These are phyloP conservation scores for Noctua janthina DNA, from an alignment of 2,888 invertebrate species.

Conservation along the genomic window DNA sequence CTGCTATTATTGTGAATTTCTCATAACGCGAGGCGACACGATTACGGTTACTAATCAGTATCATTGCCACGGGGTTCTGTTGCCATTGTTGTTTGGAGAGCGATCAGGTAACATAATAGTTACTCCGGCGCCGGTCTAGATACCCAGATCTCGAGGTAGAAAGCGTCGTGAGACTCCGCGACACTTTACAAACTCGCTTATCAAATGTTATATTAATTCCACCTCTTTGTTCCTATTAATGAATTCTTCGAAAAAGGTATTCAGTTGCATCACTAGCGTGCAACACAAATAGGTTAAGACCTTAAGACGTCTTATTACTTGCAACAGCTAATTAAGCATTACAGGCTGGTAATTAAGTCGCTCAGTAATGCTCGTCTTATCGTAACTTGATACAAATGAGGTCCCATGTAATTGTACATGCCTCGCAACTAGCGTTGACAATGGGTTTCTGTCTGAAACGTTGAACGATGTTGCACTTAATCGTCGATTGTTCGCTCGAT, in stretches of 20 bases:
- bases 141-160: conserved; percentile 82
- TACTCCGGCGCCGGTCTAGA: conserved; percentile 80
- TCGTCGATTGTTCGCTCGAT: conserved; percentile 75
- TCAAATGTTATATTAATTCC: conserved; percentile 45
- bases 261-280: conserved; percentile 27
- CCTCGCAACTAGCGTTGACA: conserved; percentile 71
- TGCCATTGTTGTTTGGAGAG: conserved; percentile 76
- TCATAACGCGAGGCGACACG: conserved; percentile 53
- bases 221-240: conserved; percentile 1
- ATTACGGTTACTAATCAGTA: conserved; percentile 75
- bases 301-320: conserved; percentile 35
- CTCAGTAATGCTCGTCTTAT: conserved; percentile 60
- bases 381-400: conserved; percentile 59
- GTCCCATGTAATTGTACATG: conserved; percentile 71
- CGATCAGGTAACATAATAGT: conserved; percentile 76
- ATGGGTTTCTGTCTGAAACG: conserved; percentile 69
- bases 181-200: conserved; percentile 60
- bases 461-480: conserved; percentile 71
- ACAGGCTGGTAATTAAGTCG: conserved; percentile 46
- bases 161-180: conserved; percentile 72
- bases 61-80: conserved; percentile 75
- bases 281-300: conserved; percentile 34
- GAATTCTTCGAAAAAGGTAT: conserved; percentile 11
- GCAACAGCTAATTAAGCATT: conserved; percentile 41
- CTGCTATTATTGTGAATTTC: conserved; percentile 61